phyloP scores from a whole-genome alignment of 2,113 vertebrate genomes.

The Tichodroma muraria region DNA sequence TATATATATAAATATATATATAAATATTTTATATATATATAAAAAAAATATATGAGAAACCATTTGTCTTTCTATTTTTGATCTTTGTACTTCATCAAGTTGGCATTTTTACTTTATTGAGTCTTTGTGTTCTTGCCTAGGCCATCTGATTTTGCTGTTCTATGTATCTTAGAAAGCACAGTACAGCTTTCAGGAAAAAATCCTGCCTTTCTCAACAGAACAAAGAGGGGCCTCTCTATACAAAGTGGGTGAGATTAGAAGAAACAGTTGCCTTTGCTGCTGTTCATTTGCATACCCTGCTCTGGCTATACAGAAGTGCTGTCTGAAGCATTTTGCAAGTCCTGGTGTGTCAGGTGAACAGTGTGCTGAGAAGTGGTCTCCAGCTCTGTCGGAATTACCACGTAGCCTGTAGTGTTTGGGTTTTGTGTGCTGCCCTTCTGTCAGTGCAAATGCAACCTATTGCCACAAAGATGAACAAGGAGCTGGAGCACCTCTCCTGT shows the following conservation, averaged over 20 bases:
- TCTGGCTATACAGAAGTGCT: not conserved
- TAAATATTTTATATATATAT: too few species aligned
- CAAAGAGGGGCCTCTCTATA: constrained; percentile 17
- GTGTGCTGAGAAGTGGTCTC: not conserved
- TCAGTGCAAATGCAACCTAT: not conserved
- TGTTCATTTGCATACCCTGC: not conserved
- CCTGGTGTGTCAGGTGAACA: not conserved
- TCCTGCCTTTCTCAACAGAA: not conserved
- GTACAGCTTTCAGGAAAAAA: constrained; percentile 7
- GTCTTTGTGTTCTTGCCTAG: not conserved
- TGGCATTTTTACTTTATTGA: not conserved
- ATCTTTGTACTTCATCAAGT: not conserved
- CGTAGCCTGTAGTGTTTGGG: not conserved
- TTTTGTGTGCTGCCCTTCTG: not conserved
- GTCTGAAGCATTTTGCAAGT: not conserved
- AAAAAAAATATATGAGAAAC: not conserved
- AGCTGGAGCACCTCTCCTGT: not conserved
- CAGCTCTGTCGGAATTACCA: not conserved
- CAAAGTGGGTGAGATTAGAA: constrained; percentile 16
- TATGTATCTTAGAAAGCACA: not conserved
- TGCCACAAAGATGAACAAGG: too few species aligned
- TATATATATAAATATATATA: too few species aligned
- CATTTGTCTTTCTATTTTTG: not conserved
- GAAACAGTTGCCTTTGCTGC: constrained; percentile 22
- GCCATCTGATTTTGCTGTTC: constrained; percentile 19